These are phyloP conservation scores for Chamaea fasciata DNA, from an alignment of 2,113 vertebrate genomes.

Conservation along the genomic window DNA sequence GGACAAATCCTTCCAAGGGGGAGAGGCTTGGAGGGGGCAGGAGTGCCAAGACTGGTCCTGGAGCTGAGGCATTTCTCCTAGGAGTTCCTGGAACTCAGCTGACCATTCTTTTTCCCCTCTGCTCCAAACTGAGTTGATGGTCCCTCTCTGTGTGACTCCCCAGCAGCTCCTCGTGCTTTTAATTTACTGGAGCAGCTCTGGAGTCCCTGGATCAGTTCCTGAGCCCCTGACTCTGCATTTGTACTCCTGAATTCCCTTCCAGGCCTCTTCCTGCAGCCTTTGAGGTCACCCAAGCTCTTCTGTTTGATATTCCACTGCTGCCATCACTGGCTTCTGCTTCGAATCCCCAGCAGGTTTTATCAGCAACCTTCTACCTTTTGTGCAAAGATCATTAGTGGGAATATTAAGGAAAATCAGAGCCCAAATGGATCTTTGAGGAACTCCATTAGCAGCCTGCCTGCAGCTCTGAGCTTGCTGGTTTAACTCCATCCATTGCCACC, in stretches of 20 bases:
- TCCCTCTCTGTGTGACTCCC: background rate
- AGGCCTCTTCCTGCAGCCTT: slow-evolving; percentile 4
- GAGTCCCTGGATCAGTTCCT: background rate
- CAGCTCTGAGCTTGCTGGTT: slow-evolving; percentile 33
- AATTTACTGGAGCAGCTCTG: background rate
- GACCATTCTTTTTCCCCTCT: background rate
- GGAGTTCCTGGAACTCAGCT: background rate
- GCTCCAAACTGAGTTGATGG: background rate
- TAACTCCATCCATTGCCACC: slow-evolving; percentile 5
- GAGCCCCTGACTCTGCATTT: slow-evolving; percentile 1
- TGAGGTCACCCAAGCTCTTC: background rate
- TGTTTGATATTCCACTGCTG: slow-evolving; percentile 37
- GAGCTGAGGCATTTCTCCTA: background rate
- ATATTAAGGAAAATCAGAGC: slow-evolving; percentile 50
- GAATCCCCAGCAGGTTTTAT: slow-evolving; percentile 27
- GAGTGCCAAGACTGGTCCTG: background rate
- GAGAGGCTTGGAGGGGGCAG: background rate
- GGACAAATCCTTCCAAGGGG: background rate
- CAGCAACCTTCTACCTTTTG: slow-evolving; percentile 31
- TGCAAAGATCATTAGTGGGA: slow-evolving; percentile 55
- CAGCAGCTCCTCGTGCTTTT: background rate
- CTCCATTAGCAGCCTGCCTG: slow-evolving; percentile 52
- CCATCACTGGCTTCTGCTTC: background rate
- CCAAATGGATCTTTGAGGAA: slow-evolving; percentile 53
- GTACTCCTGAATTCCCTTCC: slow-evolving; percentile 22